Conservation (phyloP, 2,113 vertebrate species). For the Cebidichthys violaceus region DNA sequence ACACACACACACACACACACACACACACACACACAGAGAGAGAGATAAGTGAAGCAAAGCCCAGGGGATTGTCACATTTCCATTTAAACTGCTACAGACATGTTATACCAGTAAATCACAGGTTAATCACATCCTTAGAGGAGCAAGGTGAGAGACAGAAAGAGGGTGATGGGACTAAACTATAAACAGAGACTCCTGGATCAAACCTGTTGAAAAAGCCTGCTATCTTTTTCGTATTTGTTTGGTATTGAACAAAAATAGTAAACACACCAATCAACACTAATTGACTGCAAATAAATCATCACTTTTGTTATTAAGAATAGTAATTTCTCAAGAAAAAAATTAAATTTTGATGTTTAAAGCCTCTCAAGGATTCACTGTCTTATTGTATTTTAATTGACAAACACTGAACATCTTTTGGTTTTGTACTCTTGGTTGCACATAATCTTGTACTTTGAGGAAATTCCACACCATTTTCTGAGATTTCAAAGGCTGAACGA, state of each 20-base stretch:
- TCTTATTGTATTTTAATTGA: not conserved
- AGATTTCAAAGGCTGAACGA: not conserved
- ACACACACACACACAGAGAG: slow-evolving; percentile 23
- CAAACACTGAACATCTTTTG: not conserved
- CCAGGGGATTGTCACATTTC: slow-evolving; percentile 62
- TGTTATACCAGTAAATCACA: slow-evolving; percentile 43
- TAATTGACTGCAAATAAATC: not conserved
- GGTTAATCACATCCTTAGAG: slow-evolving; percentile 30
- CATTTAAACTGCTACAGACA: slow-evolving; percentile 62
- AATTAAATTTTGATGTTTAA: not conserved
- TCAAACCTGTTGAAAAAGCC: not conserved
- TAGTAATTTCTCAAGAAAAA: not conserved
- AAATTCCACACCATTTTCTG: not conserved
- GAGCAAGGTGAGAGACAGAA: slow-evolving; percentile 48
- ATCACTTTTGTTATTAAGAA: not conserved
- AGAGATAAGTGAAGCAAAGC: slow-evolving; percentile 46
- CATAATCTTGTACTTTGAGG: not conserved
- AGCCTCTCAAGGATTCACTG: not conserved
- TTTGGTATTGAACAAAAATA: not conserved
- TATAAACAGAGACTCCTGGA: slow-evolving; percentile 16
- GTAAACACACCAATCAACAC: not conserved
- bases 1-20: slow-evolving; percentile 25
- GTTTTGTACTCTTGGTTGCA: too few species aligned
- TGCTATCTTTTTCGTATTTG: not conserved
- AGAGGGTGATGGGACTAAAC: not conserved